A percentile compares a stretch with the other conserved stretches of the same genome.
Conservation (phyloP, 2,113 vertebrate genomes). For the Thalassoma bifasciatum region DNA sequence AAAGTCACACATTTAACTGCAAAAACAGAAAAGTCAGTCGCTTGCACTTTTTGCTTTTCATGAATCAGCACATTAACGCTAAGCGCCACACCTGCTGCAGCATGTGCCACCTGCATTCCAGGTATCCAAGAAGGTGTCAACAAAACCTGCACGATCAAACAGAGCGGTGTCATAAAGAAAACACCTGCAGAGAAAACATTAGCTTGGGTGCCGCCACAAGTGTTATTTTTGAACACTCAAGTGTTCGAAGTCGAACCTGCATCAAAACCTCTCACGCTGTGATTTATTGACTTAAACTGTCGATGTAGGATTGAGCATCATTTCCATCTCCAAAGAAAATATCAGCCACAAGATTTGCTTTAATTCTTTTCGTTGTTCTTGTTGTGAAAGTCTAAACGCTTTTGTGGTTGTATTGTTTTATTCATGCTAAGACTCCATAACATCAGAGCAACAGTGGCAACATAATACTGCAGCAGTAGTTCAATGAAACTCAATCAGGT, state of each 20-base stretch:
- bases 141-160: neutral
- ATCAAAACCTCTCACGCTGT: neutral
- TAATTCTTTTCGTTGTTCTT: neutral
- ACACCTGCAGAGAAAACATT: neutral
- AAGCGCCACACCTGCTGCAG: neutral
- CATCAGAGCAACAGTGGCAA: neutral
- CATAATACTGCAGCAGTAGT: neutral
- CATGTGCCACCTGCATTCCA: neutral
- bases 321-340: neutral
- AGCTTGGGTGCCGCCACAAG: slow-evolving; percentile 1
- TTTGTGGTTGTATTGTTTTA: too few relatives aligned
- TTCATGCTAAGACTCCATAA: neutral
- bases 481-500: neutral
- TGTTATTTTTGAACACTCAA: neutral
- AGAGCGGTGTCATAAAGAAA: neutral
- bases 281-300: neutral
- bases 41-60: neutral
- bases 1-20: neutral
- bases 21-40: neutral
- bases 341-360: neutral
- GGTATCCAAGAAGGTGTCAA: neutral
- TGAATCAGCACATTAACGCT: neutral
- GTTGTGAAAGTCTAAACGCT: too few relatives aligned
- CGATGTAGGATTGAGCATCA: neutral
- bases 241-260: neutral